Conservation (phyloP, 1,140 invertebrate genomes). For the Atta colombica region DNA sequence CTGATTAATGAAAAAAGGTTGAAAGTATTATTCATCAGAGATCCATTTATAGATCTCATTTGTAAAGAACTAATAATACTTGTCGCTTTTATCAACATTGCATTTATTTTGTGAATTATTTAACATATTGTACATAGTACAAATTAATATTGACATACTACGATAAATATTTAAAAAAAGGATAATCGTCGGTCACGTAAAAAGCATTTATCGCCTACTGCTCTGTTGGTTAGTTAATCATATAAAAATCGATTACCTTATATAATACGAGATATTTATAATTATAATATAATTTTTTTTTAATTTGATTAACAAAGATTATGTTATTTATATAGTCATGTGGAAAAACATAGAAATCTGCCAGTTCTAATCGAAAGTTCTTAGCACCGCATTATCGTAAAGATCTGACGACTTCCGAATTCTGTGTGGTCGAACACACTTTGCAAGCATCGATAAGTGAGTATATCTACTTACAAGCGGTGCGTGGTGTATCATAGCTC, state of each 20-base stretch:
- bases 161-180: neutral
- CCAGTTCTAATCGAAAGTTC: neutral
- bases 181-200: neutral
- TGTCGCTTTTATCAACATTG: neutral
- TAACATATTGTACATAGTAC: too few relatives aligned
- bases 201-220: neutral
- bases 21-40: neutral
- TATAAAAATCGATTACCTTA: neutral
- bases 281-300: neutral
- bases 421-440: slow-evolving; percentile 32
- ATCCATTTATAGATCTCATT: neutral
- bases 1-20: slow-evolving; percentile 8
- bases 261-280: neutral
- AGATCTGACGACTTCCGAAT: slow-evolving; percentile 41
- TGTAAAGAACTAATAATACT: neutral
- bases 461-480: neutral
- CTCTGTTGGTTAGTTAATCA: too few relatives aligned
- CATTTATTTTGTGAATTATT: neutral
- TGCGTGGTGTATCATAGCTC: slow-evolving; percentile 46
- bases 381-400: slow-evolving; percentile 10
- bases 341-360: neutral
- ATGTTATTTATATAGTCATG: neutral
- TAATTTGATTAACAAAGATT: neutral
- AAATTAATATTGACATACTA: neutral
- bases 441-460: slow-evolving; percentile 45